Evolutionary conservation across 30 jellyfish, hydroid and myxozoan species (phyloP), one percentile per base, ranked within the genome.

Genomic region (Aurelia sp.): DNA sequence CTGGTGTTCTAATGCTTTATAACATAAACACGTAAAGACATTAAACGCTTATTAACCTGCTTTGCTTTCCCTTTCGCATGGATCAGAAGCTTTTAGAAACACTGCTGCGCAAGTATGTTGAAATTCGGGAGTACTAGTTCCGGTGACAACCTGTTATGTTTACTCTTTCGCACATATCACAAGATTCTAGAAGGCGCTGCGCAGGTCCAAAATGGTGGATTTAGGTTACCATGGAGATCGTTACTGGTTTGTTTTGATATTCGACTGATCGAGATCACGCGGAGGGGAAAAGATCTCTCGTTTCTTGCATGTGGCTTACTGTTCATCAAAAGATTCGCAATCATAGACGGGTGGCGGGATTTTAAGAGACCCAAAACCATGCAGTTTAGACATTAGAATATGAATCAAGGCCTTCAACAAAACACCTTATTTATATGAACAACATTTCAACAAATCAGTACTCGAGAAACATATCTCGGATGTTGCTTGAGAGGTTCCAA

Each of bases 341-440:
- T 61, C 73, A 21, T 72, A 76, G 50, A 59, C 93, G 74, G 93
- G 93, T 84, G 93, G 93, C 93, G 64, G 93, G 66, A 84, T 84
- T 72, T 38, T 41, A 10, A 21, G 8, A 33, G 88, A 48, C 84
- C 35, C 55, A 69, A 44, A 60, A 61, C 75, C 93, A 77, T 70
- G 82, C 85, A 63, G 41, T 20, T 33, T 15, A 15, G 40, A 27
- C 20, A 40, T 73, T 72, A 47, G 24, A 84, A 63, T 71, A 57
- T 84, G 88, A 72, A 84, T 84, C 74, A 53, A 22, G 40, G 91
- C 24, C 44, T 8, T 78, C 22, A 53, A 47, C 60, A 58, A 35
- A 30, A 78, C 38, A 41, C 4, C 62, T 17, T 22, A 62, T 78
- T 20, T 30, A 78, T 31, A 20, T 33, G 30, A 62, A n/a, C 51